phyloP scores from a whole-genome alignment of 1,140 invertebrate species.

The Lasioglossum albipes region DNA sequence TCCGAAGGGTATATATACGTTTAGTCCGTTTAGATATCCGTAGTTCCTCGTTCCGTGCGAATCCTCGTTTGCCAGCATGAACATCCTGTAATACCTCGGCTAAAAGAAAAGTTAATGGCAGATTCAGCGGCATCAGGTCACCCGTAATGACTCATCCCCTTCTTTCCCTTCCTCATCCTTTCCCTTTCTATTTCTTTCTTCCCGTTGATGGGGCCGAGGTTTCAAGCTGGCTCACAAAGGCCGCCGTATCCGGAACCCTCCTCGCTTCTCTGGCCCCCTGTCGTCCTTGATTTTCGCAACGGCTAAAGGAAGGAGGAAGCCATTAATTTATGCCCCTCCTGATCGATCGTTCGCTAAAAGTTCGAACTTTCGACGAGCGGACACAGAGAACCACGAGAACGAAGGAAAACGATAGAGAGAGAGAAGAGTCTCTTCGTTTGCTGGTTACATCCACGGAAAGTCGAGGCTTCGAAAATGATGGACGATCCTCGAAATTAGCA shows the following conservation, averaged over 20 bases:
- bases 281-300: constrained; percentile 58
- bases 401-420: background rate
- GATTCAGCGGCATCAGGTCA: constrained; percentile 31
- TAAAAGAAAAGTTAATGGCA: constrained; percentile 24
- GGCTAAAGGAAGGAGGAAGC: constrained; percentile 44
- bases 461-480: background rate
- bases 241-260: constrained; percentile 42
- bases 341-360: constrained; percentile 35
- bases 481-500: background rate
- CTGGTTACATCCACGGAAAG: background rate
- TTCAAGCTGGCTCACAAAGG: constrained; percentile 44
- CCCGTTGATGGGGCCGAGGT: constrained; percentile 24
- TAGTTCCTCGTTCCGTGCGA: no score
- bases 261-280: background rate
- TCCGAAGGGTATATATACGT: no score
- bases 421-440: background rate
- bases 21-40: no score
- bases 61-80: background rate
- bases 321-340: constrained; percentile 55
- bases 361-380: constrained; percentile 14
- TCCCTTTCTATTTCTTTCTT: constrained; percentile 30
- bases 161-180: background rate
- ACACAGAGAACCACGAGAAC: background rate
- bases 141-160: constrained; percentile 39
- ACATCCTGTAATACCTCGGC: no score